Evolutionary conservation across 2,888 invertebrate genomes (phyloP), one percentile per base, ranked within the genome.

Genomic region (Gordius sp.): DNA sequence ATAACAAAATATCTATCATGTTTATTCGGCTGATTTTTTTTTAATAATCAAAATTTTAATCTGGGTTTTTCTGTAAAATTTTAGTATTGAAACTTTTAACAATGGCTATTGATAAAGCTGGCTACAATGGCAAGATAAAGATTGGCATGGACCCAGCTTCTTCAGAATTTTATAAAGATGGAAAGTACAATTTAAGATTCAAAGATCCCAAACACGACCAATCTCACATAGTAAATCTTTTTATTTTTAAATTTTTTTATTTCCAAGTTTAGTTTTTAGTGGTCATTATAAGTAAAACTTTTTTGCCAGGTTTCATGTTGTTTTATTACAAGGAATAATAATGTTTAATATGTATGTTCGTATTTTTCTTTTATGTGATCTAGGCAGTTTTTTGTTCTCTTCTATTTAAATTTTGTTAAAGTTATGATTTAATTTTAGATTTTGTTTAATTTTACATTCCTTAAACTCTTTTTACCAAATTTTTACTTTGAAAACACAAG

Each of bases 91-190:
- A 75, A 64, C 76, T 91, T 54, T 81, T 91, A 65, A 78, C 76
- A 60, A 79, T 79, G 64, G 89, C 91, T 62, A 91, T 93, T 66
- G 78, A 77, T 61, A 81, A 82, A 70, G 91, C 87, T 66, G 97
- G 93, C 57, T 97, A 93, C 73, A 83, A 83, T 63, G 93, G 87
- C 64, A 85, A 85, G 71, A 73, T 97, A 64, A 81, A 87, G 67
- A 93, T 97, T 65, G 93, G 89, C 58, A 93, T 97, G 91, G 97
- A 97, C 71, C 86, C 91, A 33, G 97, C 93, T 56, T 93, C 97
- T 1, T 91, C 91, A 0, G 93, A 97, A 71, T 93, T 97, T 75
- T 82, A 75, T 75, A 82, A 81, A 52, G 72, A 76, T 41, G 73
- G 73, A 56, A 70, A 72, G 62, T 97, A 97, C 68, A 91, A 97